Evolutionary conservation across 2,888 invertebrate genomes (phyloP), one percentile per base, ranked within the genome.

Genomic region (Archips crataeganus): DNA sequence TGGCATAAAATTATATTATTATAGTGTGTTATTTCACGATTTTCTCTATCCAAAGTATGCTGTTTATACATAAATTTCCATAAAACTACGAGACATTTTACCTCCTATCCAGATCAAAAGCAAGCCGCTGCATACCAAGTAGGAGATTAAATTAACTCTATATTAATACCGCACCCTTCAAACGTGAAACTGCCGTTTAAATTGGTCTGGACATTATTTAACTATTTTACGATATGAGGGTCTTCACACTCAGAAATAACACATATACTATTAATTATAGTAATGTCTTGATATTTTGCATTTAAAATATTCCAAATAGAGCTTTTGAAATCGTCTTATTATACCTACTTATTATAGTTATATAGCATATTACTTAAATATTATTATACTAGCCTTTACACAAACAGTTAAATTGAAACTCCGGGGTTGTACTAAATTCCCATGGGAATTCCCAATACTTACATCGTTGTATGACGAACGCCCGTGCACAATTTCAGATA

Each of bases 141-240:
- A 57, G 57, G 32, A 9, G 62, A 62, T 62, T 39, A 62, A 62
- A 62, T 42, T 15, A 62, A 62, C 15, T 57, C 57, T 57, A 57
- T 57, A 57, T 57, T 57, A 57, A 54, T 34, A 51, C 51, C 51
- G 9, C 49, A 51, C 15, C 47, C 51, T 65, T 54, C 65, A 36
- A 65, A 65, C 15, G 39, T 62, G 45, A 68, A 49, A 62, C 39
- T 10, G 9, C 10, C 34, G 62, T 51, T 64, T 32, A 62, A 32
- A 34, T 57, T 57, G 23, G 57, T 57, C 11, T 57, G 32, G 32
- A 3, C 57, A 57, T 57, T 57, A 57, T 57, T 57, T 57, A 57
- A 57, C 10, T 32, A 32, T 11, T 57, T 57, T 32, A 32, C 32
- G 57, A 57, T 54, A 54, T 23, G 23, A 15, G 54, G 54, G 23